Conservation (phyloP, 2,113 vertebrate genomes). For the Hystrix cristata region DNA sequence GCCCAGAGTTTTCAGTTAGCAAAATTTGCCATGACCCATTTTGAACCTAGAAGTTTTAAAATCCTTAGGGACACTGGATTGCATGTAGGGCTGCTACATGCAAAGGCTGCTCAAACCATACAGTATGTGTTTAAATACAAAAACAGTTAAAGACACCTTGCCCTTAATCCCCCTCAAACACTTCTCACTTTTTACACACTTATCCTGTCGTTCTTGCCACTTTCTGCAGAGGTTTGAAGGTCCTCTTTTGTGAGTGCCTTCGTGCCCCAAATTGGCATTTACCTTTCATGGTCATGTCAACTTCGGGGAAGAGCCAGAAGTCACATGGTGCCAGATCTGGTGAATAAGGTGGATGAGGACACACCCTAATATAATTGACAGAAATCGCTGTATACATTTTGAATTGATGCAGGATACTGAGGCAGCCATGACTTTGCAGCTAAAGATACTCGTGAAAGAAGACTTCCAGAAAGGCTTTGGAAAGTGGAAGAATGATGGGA, state of each 20-base stretch:
- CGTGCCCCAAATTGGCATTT: neutral
- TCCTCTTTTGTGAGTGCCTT: neutral
- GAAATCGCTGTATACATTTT: neutral
- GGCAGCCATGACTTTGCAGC: neutral
- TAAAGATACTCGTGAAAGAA: neutral
- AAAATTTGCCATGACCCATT: neutral
- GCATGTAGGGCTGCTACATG: no score
- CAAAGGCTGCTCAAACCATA: neutral
- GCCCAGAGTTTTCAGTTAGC: neutral
- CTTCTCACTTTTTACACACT: neutral
- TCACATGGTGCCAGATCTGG: neutral
- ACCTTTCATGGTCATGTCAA: neutral
- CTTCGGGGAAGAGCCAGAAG: neutral
- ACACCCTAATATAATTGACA: neutral
- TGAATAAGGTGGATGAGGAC: neutral
- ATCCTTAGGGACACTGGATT: neutral
- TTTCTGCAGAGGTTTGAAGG: neutral
- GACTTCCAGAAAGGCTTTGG: neutral
- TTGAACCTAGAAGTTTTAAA: neutral
- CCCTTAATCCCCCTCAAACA: neutral
- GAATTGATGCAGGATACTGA: neutral
- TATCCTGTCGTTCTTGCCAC: neutral
- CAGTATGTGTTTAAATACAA: neutral
- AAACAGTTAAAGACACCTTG: neutral
- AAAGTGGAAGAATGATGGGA: neutral